These are phyloP conservation scores for Pygoscelis adeliae DNA, from an alignment of 2,113 vertebrate species.

Conservation along the genomic window DNA sequence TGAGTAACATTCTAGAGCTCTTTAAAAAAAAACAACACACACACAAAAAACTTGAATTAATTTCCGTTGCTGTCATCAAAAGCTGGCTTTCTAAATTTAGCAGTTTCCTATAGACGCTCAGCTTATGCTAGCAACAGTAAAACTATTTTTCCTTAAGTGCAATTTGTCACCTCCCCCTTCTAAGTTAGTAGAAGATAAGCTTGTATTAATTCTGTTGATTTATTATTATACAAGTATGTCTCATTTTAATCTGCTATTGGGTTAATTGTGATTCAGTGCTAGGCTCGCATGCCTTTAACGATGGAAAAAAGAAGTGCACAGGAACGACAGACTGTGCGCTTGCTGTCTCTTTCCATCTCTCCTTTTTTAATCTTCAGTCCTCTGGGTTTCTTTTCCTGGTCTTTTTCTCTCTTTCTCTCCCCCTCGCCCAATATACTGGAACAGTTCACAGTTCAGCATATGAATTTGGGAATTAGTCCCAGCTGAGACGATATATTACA, in stretches of 20 bases:
- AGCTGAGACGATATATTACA: background rate
- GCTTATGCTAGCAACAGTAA: conserved; percentile 10
- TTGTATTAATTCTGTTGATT: background rate
- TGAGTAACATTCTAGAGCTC: conserved; percentile 38
- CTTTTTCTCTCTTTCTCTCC: background rate
- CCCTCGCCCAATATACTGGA: background rate
- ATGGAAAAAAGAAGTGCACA: background rate
- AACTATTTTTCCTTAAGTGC: conserved; percentile 47
- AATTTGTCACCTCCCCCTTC: conserved; percentile 24
- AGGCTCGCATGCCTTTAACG: background rate
- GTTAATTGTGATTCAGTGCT: background rate
- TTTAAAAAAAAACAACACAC: background rate
- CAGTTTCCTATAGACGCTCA: conserved; percentile 13
- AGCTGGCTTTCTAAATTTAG: conserved; percentile 4
- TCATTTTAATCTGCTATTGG: background rate
- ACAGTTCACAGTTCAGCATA: background rate
- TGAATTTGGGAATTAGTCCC: background rate
- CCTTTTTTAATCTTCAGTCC: background rate
- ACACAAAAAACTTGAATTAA: conserved; percentile 26
- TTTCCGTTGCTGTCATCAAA: conserved; percentile 49
- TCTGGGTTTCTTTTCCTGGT: background rate
- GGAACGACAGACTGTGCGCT: background rate
- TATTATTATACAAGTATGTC: background rate
- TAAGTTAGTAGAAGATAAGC: background rate
- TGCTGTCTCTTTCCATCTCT: background rate